These are phyloP conservation scores for Linnaemya tessellans DNA, from an alignment of 2,888 invertebrate species.

Conservation along the genomic window DNA sequence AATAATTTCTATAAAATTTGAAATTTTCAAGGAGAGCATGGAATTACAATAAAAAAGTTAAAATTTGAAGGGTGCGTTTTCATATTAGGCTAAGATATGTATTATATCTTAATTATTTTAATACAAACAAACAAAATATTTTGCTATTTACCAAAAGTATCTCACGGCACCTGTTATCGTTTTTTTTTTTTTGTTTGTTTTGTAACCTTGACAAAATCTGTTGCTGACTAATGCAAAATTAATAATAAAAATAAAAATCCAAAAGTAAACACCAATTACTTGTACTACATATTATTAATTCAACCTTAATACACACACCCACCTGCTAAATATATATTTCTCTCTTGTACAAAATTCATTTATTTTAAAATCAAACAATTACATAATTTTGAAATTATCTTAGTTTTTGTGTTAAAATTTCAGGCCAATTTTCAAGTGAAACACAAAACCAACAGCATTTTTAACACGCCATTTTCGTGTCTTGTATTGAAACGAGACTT, in stretches of 20 bases:
- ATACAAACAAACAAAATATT: too few species aligned
- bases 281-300: neutral
- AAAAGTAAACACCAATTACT: neutral
- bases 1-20: too few species aligned
- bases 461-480: constrained; percentile 57
- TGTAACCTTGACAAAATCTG: neutral
- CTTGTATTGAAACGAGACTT: constrained; percentile 41
- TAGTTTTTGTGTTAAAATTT: constrained; percentile 22
- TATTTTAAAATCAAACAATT: constrained; percentile 22
- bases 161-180: neutral
- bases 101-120: too few species aligned
- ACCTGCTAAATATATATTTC: neutral
- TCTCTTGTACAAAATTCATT: neutral
- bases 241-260: neutral
- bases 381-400: constrained; percentile 48
- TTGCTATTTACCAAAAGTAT: too few species aligned
- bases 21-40: too few species aligned
- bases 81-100: too few species aligned
- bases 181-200: too few species aligned
- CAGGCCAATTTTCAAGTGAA: constrained; percentile 23
- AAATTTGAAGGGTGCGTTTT: too few species aligned
- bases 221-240: neutral
- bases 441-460: constrained; percentile 36
- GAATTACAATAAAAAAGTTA: too few species aligned
- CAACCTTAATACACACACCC: neutral